Evolutionary conservation across 2,113 vertebrate genomes (phyloP).

Genomic region (Poeciliopsis turrubarensis): DNA sequence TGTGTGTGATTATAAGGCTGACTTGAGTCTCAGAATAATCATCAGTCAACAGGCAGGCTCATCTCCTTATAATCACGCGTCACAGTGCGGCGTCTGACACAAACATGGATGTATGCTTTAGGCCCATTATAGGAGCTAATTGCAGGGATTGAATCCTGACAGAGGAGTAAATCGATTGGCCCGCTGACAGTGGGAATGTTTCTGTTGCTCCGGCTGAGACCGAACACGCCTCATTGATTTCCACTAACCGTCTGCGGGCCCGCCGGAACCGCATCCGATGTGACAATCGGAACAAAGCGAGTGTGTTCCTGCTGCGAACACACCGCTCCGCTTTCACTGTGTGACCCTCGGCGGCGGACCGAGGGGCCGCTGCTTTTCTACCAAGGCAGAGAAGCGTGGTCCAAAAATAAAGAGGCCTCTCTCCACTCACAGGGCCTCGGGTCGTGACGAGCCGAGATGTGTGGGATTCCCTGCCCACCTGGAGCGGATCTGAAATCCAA

Average conservation of each 20-base stretch:
- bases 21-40: not conserved
- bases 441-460: slow-evolving; percentile 33
- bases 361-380: not conserved
- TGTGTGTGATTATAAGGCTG: no score
- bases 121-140: slow-evolving; percentile 1
- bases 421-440: slow-evolving; percentile 7
- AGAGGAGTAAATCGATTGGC: slow-evolving; percentile 10
- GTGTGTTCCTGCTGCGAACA: not conserved
- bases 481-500: slow-evolving; percentile 13
- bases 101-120: slow-evolving; percentile 6
- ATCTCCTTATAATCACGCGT: not conserved
- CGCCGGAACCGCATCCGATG: slow-evolving; percentile 12
- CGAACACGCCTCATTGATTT: slow-evolving; percentile 42
- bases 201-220: slow-evolving; percentile 8
- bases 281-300: slow-evolving; percentile 10
- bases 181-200: not conserved
- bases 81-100: not conserved
- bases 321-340: not conserved
- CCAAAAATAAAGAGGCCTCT: not conserved
- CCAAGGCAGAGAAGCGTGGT: not conserved
- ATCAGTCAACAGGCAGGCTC: not conserved
- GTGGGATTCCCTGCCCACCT: slow-evolving; percentile 45
- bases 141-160: slow-evolving; percentile 7
- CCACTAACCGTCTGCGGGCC: not conserved
- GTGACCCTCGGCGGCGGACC: not conserved